Evolutionary conservation across 2,113 vertebrate genomes (phyloP), one percentile per base, ranked within the genome.

Genomic region (Camelus bactrianus): DNA sequence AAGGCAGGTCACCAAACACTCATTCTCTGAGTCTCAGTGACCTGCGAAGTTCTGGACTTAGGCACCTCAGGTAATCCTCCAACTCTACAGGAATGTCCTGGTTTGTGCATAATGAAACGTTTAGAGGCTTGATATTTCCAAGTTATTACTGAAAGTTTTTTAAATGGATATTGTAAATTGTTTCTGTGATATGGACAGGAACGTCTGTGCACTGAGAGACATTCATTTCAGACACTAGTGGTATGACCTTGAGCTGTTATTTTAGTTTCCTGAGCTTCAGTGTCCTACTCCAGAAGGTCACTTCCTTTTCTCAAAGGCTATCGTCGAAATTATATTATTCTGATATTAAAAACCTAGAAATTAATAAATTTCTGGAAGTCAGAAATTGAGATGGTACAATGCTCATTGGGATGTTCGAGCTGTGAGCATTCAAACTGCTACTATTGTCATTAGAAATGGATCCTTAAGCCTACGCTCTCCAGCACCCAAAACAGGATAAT

Each of bases 131-230:
- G n/a, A 17, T 48, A 19, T 16, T 20, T 32, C 56, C 28, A n/a
- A 52, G 15, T 46, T 26, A 70, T 24, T 19, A 52, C 0, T 16
- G 38, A 48, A 60, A 14, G 2, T 5, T 35, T 35, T 73, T 67
- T 38, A 30, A 19, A 86, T 19, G 52, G 9, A 54, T 9, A 3
- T 35, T 87, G 11, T 52, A 73, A 81, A 54, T n/a, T 48, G 12
- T 52, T 65, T 17, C 24, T 48, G 38, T 11, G 5, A 7, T 64
- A 5, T 58, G 26, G 11, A 62, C 10, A 58, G 32, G 28, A 20
- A 22, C 0, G 8, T 32, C 28, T 38, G 8, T 54, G 20, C 2
- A 28, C 6, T 12, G 52, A 62, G 26, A 2, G 0, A 20, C 2
- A 2, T 1, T 85, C 28, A 6, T 24, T 93, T 82, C 20, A 65